These are phyloP conservation scores for Fulica atra DNA, from an alignment of 2,113 vertebrate species.

Conservation along the genomic window DNA sequence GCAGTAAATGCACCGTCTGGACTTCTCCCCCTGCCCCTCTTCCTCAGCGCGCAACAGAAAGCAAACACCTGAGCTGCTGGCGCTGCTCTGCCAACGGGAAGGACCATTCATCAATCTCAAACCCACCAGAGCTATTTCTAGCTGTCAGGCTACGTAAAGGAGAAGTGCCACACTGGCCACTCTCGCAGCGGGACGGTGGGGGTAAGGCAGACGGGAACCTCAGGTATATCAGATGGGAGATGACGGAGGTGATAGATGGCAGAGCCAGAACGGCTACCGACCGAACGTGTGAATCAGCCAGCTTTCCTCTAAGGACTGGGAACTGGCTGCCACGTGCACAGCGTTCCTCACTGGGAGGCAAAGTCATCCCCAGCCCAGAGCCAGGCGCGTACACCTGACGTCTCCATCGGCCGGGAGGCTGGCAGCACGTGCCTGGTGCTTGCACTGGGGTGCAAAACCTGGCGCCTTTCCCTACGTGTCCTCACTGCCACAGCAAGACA, in stretches of 20 bases:
- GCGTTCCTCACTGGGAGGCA: background rate
- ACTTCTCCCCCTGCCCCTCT: background rate
- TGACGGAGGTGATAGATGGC: background rate
- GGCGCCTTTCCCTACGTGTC: accelerated
- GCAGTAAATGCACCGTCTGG: background rate
- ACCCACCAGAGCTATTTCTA: constrained; percentile 42
- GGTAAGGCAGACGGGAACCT: constrained; percentile 17
- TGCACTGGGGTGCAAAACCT: background rate
- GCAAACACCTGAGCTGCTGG: background rate
- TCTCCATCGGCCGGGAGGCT: background rate
- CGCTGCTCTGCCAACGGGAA: background rate
- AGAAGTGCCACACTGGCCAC: constrained; percentile 26
- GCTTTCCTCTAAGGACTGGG: background rate
- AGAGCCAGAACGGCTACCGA: background rate
- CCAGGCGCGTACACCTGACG: background rate
- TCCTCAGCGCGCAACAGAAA: accelerated
- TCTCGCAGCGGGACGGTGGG: accelerated
- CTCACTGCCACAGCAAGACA: background rate
- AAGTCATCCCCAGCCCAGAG: background rate
- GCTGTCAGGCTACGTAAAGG: background rate
- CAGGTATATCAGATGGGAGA: background rate
- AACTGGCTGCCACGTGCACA: background rate
- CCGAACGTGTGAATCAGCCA: background rate
- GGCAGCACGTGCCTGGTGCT: accelerated
- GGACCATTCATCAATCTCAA: background rate